phyloP scores from a whole-genome alignment of 2,113 vertebrate genomes.

The Pipra filicauda region DNA sequence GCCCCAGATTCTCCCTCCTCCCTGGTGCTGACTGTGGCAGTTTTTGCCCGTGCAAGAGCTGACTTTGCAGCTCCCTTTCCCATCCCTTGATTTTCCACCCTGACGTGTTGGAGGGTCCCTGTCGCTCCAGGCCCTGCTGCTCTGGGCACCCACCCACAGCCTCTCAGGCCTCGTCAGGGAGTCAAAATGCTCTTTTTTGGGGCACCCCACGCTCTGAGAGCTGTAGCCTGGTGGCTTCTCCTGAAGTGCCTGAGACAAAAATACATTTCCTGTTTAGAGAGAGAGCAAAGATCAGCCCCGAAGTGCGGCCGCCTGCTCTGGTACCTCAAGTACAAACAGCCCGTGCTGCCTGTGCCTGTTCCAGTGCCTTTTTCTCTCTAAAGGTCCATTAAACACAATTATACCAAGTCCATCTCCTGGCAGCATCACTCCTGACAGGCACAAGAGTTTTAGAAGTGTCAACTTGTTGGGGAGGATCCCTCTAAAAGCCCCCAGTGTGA shows the following conservation, averaged over 20 bases:
- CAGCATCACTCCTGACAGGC: not conserved
- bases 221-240: constrained; percentile 8
- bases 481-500: not conserved
- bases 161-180: not conserved
- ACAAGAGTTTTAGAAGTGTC: not conserved
- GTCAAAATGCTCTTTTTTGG: not conserved
- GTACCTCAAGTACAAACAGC: not conserved
- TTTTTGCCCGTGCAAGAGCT: fast-evolving
- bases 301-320: not conserved
- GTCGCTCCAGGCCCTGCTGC: not conserved
- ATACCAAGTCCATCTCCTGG: not conserved
- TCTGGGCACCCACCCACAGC: not conserved
- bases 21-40: fast-evolving
- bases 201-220: not conserved
- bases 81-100: not conserved
- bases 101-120: not conserved
- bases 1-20: not conserved
- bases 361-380: not conserved
- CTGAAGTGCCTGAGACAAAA: not conserved
- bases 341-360: not conserved
- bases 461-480: not conserved
- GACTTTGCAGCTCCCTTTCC: fast-evolving
- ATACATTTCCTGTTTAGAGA: constrained; percentile 58
- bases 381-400: not conserved
- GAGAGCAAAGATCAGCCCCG: not conserved